A percentile compares a stretch with the other conserved stretches of the same genome.
Conservation (phyloP, 2,797 vertebrate genomes). For the Tenualosa ilisha region DNA sequence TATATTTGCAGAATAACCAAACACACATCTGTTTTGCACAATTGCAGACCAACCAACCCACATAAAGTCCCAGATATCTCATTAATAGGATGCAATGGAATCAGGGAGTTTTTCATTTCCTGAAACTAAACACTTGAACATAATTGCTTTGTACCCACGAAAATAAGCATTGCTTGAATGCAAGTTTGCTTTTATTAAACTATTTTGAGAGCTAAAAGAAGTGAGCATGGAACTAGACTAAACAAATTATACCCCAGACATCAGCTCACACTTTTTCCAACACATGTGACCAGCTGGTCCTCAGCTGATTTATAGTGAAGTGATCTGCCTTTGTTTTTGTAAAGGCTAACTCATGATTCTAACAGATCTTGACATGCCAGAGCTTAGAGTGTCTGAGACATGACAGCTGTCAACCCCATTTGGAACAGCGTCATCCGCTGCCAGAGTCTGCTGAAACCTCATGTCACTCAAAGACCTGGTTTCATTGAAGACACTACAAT, state of each 20-base stretch:
- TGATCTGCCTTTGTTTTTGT: constrained; percentile 46
- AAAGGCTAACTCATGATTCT: constrained; percentile 48
- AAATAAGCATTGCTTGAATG: constrained; percentile 28
- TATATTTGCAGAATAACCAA: background rate
- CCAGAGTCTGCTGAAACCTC: constrained; percentile 56
- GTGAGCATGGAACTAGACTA: constrained; percentile 69
- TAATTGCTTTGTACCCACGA: background rate
- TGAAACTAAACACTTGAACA: background rate
- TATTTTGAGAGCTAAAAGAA: constrained; percentile 48
- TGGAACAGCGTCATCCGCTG: constrained; percentile 61
- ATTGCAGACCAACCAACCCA: background rate
- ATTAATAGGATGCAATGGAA: background rate
- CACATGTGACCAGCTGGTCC: constrained; percentile 52
- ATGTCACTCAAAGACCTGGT: constrained; percentile 54
- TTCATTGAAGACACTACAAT: background rate
- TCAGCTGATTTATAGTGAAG: constrained; percentile 34
- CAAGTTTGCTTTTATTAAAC: constrained; percentile 25
- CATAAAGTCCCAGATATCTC: background rate
- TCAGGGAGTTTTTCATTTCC: background rate
- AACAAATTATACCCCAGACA: constrained; percentile 66
- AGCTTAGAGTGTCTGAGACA: constrained; percentile 58
- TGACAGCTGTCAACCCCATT: constrained; percentile 67
- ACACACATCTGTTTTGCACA: background rate
- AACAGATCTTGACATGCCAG: constrained; percentile 60
- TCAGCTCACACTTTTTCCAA: constrained; percentile 46